Base-by-base conservation (phyloP, 2,797 vertebrate genomes). In the Austrolebias charrua region DNA sequence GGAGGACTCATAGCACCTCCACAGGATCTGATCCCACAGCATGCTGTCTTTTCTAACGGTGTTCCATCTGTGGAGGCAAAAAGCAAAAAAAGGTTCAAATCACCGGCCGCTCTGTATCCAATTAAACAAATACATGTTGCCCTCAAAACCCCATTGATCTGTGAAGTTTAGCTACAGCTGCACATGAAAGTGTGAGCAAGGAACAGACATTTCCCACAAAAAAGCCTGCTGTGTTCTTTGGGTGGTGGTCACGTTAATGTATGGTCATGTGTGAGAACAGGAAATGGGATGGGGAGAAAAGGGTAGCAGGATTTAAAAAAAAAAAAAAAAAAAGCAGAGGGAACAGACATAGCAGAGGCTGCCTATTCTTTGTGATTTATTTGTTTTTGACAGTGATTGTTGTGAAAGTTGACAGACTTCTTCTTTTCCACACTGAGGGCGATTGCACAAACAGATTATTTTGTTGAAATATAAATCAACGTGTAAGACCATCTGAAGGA, bases 241-340 rank as follows among this genome's bases (percentile, higher is more conserved):
- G 57, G 52, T 79, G 77, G 53, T 4, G 24, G 15, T 74, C 78
- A 80, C 64, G 60, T 79, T 80, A 78, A 81, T 74, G 63, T 81
- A 68, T 80, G 70, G 76, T 63, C 60, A 73, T 77, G 69, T 84
- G 82, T 87, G 88, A 82, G 86, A 90, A 89, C 59, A 33, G 87
- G 83, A 89, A 90, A 75, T 73, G 62, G 66, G 52, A 35, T 58
- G 20, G 69, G 58, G 79, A 82, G 81, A 77, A 42, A 70, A 45
- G 45, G 1, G 6, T 9, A 33, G 31, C 6, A 33, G 6, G 64
- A 81, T 73, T 86, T 79, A 68, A 47, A 66, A 64, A 75, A 73
- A 79, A 71, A 74, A 79, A 63, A 76, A 24, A 24, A 24, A 24
- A 71, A 65, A 75, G 51, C 64, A 20, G 52, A 52, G 71, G 57